A percentile compares a stretch with the other conserved stretches of the same genome.
These are phyloP conservation scores for Antheraea assamensis DNA, from an alignment of 2,888 invertebrate genomes.

Conservation along the genomic window DNA sequence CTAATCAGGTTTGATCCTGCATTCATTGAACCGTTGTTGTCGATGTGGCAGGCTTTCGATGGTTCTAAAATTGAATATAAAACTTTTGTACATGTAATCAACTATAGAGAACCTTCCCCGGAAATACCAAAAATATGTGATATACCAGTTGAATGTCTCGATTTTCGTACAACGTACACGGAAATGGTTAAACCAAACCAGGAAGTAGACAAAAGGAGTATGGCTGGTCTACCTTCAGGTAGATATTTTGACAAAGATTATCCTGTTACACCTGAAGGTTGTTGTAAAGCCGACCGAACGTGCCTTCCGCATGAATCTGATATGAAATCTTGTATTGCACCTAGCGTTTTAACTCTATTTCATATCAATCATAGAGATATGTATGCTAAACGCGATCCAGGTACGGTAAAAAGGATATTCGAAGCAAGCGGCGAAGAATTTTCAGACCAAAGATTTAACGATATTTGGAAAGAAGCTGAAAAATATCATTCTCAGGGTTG, in stretches of 20 bases:
- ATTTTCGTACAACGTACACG: slow-evolving; percentile 65
- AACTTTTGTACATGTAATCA: slow-evolving; percentile 73
- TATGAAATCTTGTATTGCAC: slow-evolving; percentile 55
- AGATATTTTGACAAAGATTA: slow-evolving; percentile 68
- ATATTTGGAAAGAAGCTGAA: slow-evolving; percentile 76
- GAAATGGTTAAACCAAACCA: slow-evolving; percentile 68
- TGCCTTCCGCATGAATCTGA: slow-evolving; percentile 67
- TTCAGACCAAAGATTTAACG: slow-evolving; percentile 70
- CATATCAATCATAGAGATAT: slow-evolving; percentile 67
- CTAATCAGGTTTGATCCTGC: slow-evolving; percentile 70
- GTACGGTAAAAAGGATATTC: slow-evolving; percentile 70
- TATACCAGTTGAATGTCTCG: slow-evolving; percentile 53
- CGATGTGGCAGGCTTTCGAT: slow-evolving; percentile 70
- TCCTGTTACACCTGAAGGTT: slow-evolving; percentile 58
- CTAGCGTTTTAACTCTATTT: slow-evolving; percentile 59
- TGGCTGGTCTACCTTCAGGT: slow-evolving; percentile 70
- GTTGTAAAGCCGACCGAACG: slow-evolving; percentile 50
- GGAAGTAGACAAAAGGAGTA: slow-evolving; percentile 41
- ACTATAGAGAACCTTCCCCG: slow-evolving; percentile 66
- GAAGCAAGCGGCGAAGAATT: slow-evolving; percentile 77
- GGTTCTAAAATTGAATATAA: slow-evolving; percentile 73
- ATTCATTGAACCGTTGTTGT: slow-evolving; percentile 74
- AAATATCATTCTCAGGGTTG: slow-evolving; percentile 73
- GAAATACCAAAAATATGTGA: slow-evolving; percentile 69
- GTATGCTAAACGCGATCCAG: slow-evolving; percentile 61